Base-by-base conservation (phyloP, 2,797 vertebrate genomes). In the Caiman crocodilus region DNA sequence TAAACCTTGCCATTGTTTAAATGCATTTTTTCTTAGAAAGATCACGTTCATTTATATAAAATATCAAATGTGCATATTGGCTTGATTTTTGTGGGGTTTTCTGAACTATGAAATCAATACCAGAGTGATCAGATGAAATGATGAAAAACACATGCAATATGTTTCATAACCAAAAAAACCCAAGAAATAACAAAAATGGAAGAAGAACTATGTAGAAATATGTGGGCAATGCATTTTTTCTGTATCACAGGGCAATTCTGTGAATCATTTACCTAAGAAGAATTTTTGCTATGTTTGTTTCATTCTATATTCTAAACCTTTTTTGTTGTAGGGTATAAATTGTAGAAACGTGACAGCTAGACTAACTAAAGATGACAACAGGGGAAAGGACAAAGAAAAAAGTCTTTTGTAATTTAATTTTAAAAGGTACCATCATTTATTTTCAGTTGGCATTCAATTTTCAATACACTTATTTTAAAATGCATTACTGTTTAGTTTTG, bases 401-500 rank as follows among this genome's bases (percentile, higher is more conserved):
- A 94, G 73, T 71, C 91, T 91, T 93, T 93, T 92, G 93, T 96
- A 97, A 98, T 98, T 97, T 98, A 97, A 98, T 97, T 98, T 96
- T 97, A 96, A 97, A 97, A 97, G 93, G 92, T 96, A 94, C 82
- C 87, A 95, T 98, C 87, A 98, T 98, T 98, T 98, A 97, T 98
- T 98, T 98, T 98, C 94, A 96, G 95, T 83, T 97, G 97, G 96
- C 97, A 97, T 98, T 98, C 97, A 95, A 97, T 98, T 98, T 98
- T 94, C 97, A 97, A 97, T 97, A 91, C 74, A 94, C 95, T 98
- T 95, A 96, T 97, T 98, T 98, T 98, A 98, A 98, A 98, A 98
- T 97, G 96, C 96, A 98, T 99, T 98, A 97, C 96, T 97, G 93
- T 97, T 97, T 97, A 95, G 97, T 96, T 98, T 96, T 96, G 97